Base-by-base conservation (phyloP, 2,888 invertebrate genomes). In the Chelonus formosanus region DNA sequence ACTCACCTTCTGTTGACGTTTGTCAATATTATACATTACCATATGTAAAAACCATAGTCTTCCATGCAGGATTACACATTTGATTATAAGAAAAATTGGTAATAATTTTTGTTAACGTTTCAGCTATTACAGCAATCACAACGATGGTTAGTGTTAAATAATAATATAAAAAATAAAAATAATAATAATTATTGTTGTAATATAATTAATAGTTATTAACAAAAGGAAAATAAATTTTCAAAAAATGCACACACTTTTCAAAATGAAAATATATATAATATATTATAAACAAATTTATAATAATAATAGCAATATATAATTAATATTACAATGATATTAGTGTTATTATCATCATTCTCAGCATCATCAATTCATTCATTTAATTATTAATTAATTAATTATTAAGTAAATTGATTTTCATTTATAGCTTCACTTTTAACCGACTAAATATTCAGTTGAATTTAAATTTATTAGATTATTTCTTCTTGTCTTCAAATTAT, bases 201-300 rank as follows among this genome's bases (percentile, higher is more conserved):
- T 20, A 20, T 65, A 63, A 66, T 61, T 63, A 70, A 69, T 64
- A 61, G 65, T 67, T 71, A 68, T 34, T 64, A 60, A 64, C 67
- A 64, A 70, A 70, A 69, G 73, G 74, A 69, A 73, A 71, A 71
- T 61, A 73, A 70, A 75, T 75, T n/a, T n/a, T n/a, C n/a, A 72
- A 76, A 77, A 74, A 69, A 74, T 76, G 20, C 20, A 20, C 20
- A 20, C 20, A 20, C 20, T 20, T 20, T 20, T 81, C 77, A 79
- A 82, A 82, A 81, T 82, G 78, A 82, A 81, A 81, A 81, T 81
- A 48, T 48, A 48, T 45, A 45, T 44, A 44, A 83, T 83, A 83
- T 83, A 83, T 83, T 82, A 83, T 83, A 83, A 82, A 83, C 80
- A 83, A 76, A 78, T 83, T 82, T 80, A 81, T 83, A 82, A 82